Evolutionary conservation across 1,140 invertebrate species (phyloP), one percentile per base, ranked within the genome.

Genomic region (Pseudomyrmex flavicornis): DNA sequence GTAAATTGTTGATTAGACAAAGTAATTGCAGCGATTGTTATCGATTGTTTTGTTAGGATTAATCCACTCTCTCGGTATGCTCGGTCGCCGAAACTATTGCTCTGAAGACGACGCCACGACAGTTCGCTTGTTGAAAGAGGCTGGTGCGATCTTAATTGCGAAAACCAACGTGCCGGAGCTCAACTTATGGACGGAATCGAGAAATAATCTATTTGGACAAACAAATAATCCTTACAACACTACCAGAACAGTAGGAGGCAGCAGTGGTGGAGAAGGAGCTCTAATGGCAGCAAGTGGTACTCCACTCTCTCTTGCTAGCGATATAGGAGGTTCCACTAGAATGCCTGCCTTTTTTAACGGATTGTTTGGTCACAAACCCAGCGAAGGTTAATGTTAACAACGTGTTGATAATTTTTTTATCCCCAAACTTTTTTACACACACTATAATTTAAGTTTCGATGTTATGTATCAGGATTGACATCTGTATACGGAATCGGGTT

Each of bases 281-380:
- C 94, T 97, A 10, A 93, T 97, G 2, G 94, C 98, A 17, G 95
- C 97, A 10, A 96, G 97, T 85, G 98, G 97, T 48, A 96, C 96
- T 44, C 96, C 98, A 12, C 96, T 99, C 87, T 98, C 98, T 2
- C 94, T 99, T 56, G 98, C 98, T 87, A 93, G 93, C 82, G 99
- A 99, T 93, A 98, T 99, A 89, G 99, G 98, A 20, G 99, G 99
- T 0, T 99, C 98, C 8, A 97, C 98, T 62, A 96, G 99, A 63
- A 98, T 99, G 95, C 99, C 99, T 2, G 96, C 98, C 1, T 98
- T 98, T 90, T 99, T 98, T 93, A 99, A 98, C 95, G 99, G 99
- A 56, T 95, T 99, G 65, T 99, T 97, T 94, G 99, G 98, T 2
- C 96, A 98, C 86, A 99, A 99, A 92, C 97, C 98, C 4, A 97